Conservation (phyloP, 92 coral and sea anemone genomes). For the Siderastrea siderea region DNA sequence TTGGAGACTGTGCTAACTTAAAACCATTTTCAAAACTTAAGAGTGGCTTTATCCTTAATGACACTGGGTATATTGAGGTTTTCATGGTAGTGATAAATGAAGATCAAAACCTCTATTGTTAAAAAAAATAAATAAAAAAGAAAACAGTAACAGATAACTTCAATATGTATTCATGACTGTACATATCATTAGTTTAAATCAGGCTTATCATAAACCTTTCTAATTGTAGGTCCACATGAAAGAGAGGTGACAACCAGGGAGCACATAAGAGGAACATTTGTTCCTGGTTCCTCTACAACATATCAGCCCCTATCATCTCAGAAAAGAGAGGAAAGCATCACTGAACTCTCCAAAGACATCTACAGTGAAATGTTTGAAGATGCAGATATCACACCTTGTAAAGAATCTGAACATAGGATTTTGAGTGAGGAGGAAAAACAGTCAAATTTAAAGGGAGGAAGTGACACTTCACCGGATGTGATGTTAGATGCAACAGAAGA, state of each 20-base stretch:
- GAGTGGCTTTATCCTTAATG: too few species aligned
- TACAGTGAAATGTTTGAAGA: conserved; percentile 74
- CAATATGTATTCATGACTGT: too few species aligned
- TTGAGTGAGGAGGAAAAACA: neutral
- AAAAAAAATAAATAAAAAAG: too few species aligned
- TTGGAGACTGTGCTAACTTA: too few species aligned
- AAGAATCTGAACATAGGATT: neutral
- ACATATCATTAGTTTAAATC: too few species aligned
- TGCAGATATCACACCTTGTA: conserved; percentile 27
- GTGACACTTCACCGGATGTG: neutral
- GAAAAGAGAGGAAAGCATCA: neutral
- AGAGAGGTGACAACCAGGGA: conserved; percentile 40
- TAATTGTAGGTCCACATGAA: conserved; percentile 74
- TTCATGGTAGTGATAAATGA: neutral
- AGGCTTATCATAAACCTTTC: neutral
- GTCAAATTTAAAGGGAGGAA: neutral
- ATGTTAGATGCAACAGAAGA: conserved; percentile 63
- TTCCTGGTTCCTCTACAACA: neutral
- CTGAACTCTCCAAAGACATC: conserved; percentile 26
- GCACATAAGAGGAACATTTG: neutral
- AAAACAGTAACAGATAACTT: too few species aligned
- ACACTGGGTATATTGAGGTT: neutral
- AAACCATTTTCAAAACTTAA: too few species aligned
- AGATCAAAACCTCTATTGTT: too few species aligned
- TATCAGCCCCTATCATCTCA: conserved; percentile 1